Conservation (phyloP, 1,140 invertebrate species). For the Homalodisca vitripennis region DNA sequence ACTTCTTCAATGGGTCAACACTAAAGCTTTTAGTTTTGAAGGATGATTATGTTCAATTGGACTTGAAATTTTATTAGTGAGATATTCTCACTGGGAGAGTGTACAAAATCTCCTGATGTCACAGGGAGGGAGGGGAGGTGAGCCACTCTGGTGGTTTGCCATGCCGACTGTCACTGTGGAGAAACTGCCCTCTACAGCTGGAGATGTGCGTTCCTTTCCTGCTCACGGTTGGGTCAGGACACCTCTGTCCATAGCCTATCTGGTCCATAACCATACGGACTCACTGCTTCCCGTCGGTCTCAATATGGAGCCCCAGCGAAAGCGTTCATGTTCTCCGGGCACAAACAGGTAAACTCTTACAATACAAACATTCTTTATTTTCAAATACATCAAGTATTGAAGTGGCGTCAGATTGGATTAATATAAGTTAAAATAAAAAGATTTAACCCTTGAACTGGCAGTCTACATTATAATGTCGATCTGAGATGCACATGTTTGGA, state of each 20-base stretch:
- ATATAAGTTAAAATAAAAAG: neutral
- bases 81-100: too few relatives aligned
- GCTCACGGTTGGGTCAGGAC: conserved; percentile 71
- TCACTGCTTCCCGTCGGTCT: conserved; percentile 70
- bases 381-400: neutral
- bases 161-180: conserved; percentile 60
- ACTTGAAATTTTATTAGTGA: too few relatives aligned
- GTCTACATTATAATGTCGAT: too few relatives aligned
- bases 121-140: conserved; percentile 45
- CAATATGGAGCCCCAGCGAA: conserved; percentile 75
- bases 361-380: neutral
- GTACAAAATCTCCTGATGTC: too few relatives aligned
- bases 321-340: conserved; percentile 87
- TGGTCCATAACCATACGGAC: conserved; percentile 68
- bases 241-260: conserved; percentile 67
- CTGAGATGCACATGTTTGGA: too few relatives aligned
- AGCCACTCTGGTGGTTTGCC: conserved; percentile 54
- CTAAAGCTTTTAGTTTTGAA: too few relatives aligned
- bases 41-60: too few relatives aligned
- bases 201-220: conserved; percentile 69
- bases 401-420: neutral
- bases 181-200: conserved; percentile 67
- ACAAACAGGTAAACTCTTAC: conserved; percentile 67
- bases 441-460: too few relatives aligned
- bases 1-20: too few relatives aligned